These are phyloP conservation scores for Apteryx mantelli DNA, from an alignment of 2,113 vertebrate genomes.

Conservation along the genomic window DNA sequence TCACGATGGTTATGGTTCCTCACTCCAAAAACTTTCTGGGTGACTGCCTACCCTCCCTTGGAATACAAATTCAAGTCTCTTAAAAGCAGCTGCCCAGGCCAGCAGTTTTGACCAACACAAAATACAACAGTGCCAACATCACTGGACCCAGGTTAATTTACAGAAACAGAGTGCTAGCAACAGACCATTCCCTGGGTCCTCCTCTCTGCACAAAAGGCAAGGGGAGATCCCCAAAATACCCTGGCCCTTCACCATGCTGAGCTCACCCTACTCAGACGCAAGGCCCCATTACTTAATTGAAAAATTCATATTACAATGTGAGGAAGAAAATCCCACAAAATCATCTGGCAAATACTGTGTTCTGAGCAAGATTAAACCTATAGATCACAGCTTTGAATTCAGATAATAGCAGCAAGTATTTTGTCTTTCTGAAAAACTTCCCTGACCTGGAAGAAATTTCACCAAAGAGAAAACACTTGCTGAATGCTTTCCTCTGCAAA, in stretches of 20 bases:
- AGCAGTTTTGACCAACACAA: not conserved
- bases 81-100: not conserved
- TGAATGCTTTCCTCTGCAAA: not conserved
- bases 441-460: not conserved
- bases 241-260: not conserved
- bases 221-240: not conserved
- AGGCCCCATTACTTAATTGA: not conserved
- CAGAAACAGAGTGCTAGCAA: not conserved
- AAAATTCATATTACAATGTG: not conserved
- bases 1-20: not conserved
- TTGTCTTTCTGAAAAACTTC: not conserved
- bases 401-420: not conserved
- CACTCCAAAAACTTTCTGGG: not conserved
- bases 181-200: fast-evolving
- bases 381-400: not conserved
- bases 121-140: not conserved
- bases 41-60: not conserved
- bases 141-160: not conserved
- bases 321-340: not conserved
- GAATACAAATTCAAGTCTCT: not conserved
- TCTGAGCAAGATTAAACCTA: not conserved
- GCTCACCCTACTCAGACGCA: not conserved
- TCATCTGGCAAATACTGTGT: not conserved
- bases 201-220: not conserved
- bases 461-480: not conserved